Conservation (phyloP, 2,888 invertebrate genomes). For the Drosophila siamana region DNA sequence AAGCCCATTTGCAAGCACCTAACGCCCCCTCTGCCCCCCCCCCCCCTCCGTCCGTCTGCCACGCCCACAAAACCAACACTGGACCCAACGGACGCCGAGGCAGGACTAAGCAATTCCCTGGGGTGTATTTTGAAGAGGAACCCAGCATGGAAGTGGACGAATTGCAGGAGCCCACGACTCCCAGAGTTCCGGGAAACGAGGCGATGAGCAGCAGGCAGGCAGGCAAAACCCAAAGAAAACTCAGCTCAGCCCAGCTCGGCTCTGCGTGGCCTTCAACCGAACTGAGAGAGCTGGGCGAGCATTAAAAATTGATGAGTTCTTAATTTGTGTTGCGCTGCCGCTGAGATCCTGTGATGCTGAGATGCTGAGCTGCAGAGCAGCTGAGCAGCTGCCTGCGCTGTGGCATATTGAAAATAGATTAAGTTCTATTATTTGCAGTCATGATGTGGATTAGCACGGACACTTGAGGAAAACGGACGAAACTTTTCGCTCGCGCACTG, state of each 20-base stretch:
- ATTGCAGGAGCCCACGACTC: constrained; percentile 9
- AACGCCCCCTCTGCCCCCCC: not conserved
- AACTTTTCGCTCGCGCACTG: constrained; percentile 37
- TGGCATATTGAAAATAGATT: constrained; percentile 83
- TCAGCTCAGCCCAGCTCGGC: constrained; percentile 5
- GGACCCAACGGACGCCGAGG: constrained; percentile 13
- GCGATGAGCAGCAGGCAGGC: not conserved
- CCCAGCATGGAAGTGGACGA: constrained; percentile 24
- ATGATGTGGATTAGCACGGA: constrained; percentile 82
- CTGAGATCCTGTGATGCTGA: no score
- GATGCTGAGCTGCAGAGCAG: constrained; percentile 8
- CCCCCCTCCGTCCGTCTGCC: not conserved
- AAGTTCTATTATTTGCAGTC: constrained; percentile 83
- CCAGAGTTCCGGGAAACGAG: no score
- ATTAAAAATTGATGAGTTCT: constrained; percentile 82
- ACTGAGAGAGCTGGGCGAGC: constrained; percentile 64
- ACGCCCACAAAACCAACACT: constrained; percentile 18
- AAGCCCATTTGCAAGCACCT: constrained; percentile 55
- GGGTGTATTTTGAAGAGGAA: constrained; percentile 71
- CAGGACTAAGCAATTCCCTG: constrained; percentile 59
- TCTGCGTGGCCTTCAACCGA: constrained; percentile 40
- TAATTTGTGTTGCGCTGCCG: constrained; percentile 76
- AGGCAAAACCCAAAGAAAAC: constrained; percentile 25
- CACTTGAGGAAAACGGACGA: constrained; percentile 63
- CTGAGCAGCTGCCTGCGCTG: constrained; percentile 11